Evolutionary conservation across 2,888 invertebrate genomes (phyloP), one percentile per base, ranked within the genome.

Genomic region (Unio pictorum): DNA sequence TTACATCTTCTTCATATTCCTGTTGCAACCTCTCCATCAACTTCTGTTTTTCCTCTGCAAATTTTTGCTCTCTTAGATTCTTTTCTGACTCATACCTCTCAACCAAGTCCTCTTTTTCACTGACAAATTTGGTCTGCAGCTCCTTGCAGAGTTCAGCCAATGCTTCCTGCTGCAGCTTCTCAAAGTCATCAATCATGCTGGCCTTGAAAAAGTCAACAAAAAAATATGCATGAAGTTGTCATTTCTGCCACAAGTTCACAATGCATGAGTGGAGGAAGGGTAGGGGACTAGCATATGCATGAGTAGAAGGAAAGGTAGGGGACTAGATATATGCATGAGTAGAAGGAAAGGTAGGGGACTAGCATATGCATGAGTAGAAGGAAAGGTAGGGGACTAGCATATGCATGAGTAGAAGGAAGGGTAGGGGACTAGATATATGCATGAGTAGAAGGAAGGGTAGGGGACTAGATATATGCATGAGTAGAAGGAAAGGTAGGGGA

Each of bases 11-110:
- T 57, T 75, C 72, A 64, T 78, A 72, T 58, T 79, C 80, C 26
- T 64, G 23, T 61, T 73, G 61, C n/a, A 84, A 81, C 81, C 75
- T 79, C 61, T 80, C 68, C 60, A 67, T 68, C 11, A 81, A 62
- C 34, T 70, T 64, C 11, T 78, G 63, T 66, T 78, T 83, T 65
- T 87, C 84, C 67, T 81, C 78, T 11, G 66, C 71, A 71, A 79
- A 74, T 55, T 75, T 74, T 56, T 83, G 82, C 65, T 79, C 74
- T 15, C 81, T 58, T 28, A 78, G 76, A 66, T 85, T 85, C 66
- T 81, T 84, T 73, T 86, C 85, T 1, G 83, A 80, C 68, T 85
- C 82, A 30, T 81, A 71, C 75, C 76, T 82, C 67, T 82, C 78
- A 56, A 82, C 65, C 8, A 86, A 61, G 20, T 86, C 83, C 65